These are phyloP conservation scores for Drosophila yooni DNA, from an alignment of 2,888 invertebrate species.

Conservation along the genomic window DNA sequence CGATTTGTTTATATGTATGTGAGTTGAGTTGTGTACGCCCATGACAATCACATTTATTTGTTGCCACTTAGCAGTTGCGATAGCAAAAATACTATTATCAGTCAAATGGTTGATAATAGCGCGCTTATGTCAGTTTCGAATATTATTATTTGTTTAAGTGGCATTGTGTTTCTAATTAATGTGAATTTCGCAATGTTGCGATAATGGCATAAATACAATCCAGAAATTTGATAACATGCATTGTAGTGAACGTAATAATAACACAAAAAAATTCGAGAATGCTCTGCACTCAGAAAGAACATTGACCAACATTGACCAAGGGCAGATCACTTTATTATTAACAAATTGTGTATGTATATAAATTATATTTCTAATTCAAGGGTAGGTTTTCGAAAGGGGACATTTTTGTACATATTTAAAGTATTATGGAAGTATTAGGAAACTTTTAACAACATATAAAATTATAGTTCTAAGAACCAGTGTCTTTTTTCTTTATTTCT, in stretches of 20 bases:
- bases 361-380: background rate
- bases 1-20: background rate
- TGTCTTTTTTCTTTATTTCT: background rate
- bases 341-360: too few species aligned
- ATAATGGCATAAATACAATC: background rate
- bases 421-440: background rate
- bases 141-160: background rate
- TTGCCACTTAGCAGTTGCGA: background rate
- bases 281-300: background rate
- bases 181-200: background rate
- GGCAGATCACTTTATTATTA: too few species aligned
- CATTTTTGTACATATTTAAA: too few species aligned
- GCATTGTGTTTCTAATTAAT: background rate
- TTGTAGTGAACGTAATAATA: background rate
- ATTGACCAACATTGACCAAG: background rate
- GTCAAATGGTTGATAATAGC: background rate
- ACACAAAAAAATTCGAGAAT: background rate
- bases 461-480: background rate
- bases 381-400: too few species aligned
- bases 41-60: background rate
- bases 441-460: background rate
- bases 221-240: background rate
- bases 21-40: background rate
- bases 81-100: background rate
- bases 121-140: background rate